These are phyloP conservation scores for Neopipo cinnamomea DNA, from an alignment of 2,113 vertebrate genomes.

Conservation along the genomic window DNA sequence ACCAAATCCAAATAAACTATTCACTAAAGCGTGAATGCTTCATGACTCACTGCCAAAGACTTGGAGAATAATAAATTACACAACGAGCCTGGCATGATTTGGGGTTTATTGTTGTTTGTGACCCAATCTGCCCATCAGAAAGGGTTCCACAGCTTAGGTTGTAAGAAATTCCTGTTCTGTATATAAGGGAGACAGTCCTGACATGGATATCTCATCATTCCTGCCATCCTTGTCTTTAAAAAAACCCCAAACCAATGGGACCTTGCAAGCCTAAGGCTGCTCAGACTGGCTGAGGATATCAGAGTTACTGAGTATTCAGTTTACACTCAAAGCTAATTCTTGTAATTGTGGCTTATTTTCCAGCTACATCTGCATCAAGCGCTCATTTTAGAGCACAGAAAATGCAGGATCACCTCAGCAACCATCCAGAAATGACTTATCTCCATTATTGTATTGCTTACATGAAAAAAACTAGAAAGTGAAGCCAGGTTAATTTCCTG, in stretches of 20 bases:
- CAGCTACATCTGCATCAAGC: background rate
- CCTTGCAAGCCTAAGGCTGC: background rate
- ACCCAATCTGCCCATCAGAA: background rate
- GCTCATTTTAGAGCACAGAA: background rate
- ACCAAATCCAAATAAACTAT: background rate
- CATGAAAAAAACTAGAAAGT: conserved; percentile 17
- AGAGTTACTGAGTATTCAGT: background rate
- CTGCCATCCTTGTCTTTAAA: background rate
- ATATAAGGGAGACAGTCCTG: background rate
- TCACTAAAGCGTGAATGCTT: background rate
- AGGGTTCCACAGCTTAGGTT: background rate
- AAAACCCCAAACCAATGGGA: background rate
- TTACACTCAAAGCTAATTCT: background rate
- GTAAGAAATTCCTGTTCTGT: background rate
- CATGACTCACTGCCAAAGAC: background rate
- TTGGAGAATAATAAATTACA: background rate
- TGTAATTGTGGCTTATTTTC: background rate
- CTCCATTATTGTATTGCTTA: background rate
- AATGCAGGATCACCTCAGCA: background rate
- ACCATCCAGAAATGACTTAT: background rate
- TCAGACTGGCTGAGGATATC: background rate
- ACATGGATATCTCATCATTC: background rate
- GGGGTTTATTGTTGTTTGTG: background rate
- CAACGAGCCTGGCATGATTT: background rate
- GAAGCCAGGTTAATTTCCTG: background rate